phyloP scores from a whole-genome alignment of 2,113 vertebrate species.

The Poicephalus meyeri region DNA sequence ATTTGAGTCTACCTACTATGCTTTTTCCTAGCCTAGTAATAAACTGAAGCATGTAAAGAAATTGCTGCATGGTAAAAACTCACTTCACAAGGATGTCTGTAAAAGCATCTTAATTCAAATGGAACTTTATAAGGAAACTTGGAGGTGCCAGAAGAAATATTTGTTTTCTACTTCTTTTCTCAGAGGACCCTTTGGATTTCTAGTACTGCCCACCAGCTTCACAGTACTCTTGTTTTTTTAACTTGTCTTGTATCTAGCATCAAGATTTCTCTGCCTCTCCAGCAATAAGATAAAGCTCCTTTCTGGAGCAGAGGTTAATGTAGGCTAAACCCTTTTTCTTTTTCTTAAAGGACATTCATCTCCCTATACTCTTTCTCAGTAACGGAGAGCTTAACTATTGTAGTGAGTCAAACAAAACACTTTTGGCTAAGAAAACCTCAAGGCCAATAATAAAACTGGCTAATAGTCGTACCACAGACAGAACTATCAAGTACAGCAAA shows the following conservation, averaged over 20 bases:
- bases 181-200: not conserved
- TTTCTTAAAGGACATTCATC: not conserved
- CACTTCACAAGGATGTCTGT: not conserved
- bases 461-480: not conserved
- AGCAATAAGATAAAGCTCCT: not conserved
- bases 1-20: not conserved
- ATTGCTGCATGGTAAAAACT: not conserved
- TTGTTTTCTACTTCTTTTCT: not conserved
- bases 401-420: not conserved
- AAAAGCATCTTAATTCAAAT: not conserved
- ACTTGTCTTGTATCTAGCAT: not conserved
- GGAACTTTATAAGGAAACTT: not conserved
- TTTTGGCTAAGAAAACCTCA: not conserved
- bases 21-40: not conserved
- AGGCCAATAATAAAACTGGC: accelerated
- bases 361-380: not conserved
- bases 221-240: not conserved
- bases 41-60: not conserved
- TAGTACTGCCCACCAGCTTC: not conserved
- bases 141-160: not conserved
- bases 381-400: not conserved
- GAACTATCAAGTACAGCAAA: not conserved
- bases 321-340: not conserved
- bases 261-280: not conserved
- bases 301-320: not conserved